Conservation (phyloP, 2,888 invertebrate species). For the Marasmarcha lunaedactyla region DNA sequence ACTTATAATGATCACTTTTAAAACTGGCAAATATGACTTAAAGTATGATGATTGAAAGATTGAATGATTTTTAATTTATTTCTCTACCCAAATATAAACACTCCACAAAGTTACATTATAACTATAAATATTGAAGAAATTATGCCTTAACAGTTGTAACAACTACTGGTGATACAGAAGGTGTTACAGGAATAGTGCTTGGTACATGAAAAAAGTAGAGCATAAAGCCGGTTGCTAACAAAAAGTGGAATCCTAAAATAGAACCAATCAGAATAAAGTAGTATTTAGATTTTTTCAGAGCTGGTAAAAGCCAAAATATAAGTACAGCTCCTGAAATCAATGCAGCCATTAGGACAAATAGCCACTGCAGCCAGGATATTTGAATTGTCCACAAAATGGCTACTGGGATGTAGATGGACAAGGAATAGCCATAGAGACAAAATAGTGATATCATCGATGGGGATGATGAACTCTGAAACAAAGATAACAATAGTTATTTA, state of each 20-base stretch:
- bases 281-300: constrained; percentile 74
- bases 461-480: constrained; percentile 57
- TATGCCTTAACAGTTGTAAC: background rate
- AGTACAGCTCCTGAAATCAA: constrained; percentile 88
- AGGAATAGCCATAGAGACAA: constrained; percentile 95
- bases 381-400: constrained; percentile 93
- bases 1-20: constrained; percentile 1
- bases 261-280: constrained; percentile 52
- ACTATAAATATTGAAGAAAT: too few relatives aligned
- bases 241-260: constrained; percentile 82
- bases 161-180: constrained; percentile 10
- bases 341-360: constrained; percentile 84
- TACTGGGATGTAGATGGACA: constrained; percentile 94
- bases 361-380: constrained; percentile 87
- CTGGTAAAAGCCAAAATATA: constrained; percentile 84
- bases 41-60: too few relatives aligned
- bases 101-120: too few relatives aligned
- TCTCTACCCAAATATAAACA: too few relatives aligned
- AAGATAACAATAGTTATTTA: too few relatives aligned
- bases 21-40: too few relatives aligned
- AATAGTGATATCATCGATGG: constrained; percentile 87
- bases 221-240: constrained; percentile 90
- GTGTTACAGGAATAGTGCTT: constrained; percentile 14
- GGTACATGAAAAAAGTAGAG: constrained; percentile 81
- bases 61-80: constrained; percentile 17